Conservation (phyloP, 2,797 vertebrate species). For the Phyllotis vaccarum region DNA sequence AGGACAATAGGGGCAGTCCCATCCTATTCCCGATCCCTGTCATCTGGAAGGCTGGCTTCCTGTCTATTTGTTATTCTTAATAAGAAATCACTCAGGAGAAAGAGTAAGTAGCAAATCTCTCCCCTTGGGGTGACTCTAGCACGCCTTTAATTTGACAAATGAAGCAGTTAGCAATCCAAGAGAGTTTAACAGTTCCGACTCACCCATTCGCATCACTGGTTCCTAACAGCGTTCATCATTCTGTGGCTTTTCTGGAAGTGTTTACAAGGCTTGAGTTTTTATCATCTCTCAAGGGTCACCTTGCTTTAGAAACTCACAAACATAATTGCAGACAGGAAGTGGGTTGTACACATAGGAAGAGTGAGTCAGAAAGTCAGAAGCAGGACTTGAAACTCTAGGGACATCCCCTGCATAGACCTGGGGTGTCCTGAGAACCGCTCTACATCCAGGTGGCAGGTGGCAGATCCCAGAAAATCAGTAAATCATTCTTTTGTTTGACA, state of each 20-base stretch:
- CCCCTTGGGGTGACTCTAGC: constrained; percentile 21
- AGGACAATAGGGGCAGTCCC: background rate
- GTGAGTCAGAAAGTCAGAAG: constrained; percentile 28
- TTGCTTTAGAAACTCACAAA: constrained; percentile 49
- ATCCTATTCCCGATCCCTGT: rapidly evolving
- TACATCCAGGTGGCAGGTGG: background rate
- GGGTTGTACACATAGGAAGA: background rate
- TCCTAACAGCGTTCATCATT: background rate
- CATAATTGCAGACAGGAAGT: background rate
- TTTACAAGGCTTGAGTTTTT: background rate
- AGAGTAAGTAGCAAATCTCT: constrained; percentile 13
- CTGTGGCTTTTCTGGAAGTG: background rate
- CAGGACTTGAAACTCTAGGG: background rate
- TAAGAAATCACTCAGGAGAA: constrained; percentile 63
- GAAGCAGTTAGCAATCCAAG: constrained; percentile 32
- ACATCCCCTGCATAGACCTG: background rate
- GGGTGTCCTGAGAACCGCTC: background rate
- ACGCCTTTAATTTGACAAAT: constrained; percentile 39
- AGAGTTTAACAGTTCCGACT: background rate
- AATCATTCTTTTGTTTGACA: background rate
- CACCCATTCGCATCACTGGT: constrained; percentile 34
- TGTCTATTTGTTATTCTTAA: constrained; percentile 31
- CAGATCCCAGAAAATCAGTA: too few species aligned
- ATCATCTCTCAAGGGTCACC: background rate
- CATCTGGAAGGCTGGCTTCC: background rate